Base-by-base conservation (phyloP, 2,797 vertebrate species). In the Eidolon dupreanum region DNA sequence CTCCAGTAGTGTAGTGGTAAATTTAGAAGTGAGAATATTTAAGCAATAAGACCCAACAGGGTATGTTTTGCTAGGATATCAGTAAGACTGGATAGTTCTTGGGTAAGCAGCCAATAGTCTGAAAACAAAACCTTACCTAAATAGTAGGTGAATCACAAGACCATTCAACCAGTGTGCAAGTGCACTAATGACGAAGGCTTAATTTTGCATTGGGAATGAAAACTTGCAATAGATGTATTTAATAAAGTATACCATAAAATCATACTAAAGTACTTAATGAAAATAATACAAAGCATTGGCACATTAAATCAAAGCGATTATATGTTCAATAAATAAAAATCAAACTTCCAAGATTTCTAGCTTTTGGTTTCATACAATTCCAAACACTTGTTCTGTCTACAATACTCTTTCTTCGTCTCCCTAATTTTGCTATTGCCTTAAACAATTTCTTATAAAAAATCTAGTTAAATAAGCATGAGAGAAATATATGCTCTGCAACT, bases 11-110 rank as follows among this genome's bases (percentile, higher is more conserved):
- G 77, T 87, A 70, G 93, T 15, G 53, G 95, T 96, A 98, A 97
- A 98, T 97, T 98, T 98, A 98, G 95, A 97, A 98, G 95, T 97
- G 91, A 92, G 93, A 94, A 83, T 94, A 97, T 96, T 98, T 97
- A 94, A 97, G 96, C 97, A 97, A 20, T 97, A 96, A 97, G 94
- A 96, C 41, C 95, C 97, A 88, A 87, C 92, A 97, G 90, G 88
- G 70, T 95, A 59, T 97, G 82, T 94, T 97, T 73, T 89, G 57
- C 96, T 98, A 95, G 83, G 75, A 92, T 83, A 43, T 65, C 97
- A 82, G 92, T 85, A 74, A 75, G 75, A 59, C 19, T 31, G n/a
- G 28, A 93, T 91, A 94, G 86, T 86, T 91, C n/a, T 84, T 90
- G 89, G 83, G 59, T 65, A 95, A 88, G 97, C 94, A 97, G 79